These are phyloP conservation scores for Dryococelus australis DNA, from an alignment of 2,888 invertebrate genomes.

Conservation along the genomic window DNA sequence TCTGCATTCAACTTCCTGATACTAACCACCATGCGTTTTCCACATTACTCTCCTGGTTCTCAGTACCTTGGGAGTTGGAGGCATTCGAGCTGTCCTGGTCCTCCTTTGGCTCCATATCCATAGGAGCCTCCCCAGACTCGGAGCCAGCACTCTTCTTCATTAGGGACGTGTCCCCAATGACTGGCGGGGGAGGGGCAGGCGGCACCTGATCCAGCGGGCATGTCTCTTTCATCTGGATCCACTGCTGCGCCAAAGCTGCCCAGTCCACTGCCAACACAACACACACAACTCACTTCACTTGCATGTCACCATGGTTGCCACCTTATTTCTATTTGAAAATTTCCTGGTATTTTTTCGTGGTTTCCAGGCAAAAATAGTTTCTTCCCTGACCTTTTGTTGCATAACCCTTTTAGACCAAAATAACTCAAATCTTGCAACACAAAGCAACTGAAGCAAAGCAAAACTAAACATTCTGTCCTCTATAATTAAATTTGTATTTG, in stretches of 20 bases:
- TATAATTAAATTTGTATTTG: too few species aligned
- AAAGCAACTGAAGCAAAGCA: too few species aligned
- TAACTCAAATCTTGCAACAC: too few species aligned
- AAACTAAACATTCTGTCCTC: too few species aligned
- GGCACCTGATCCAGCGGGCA: conserved; percentile 65
- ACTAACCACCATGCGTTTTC: too few species aligned
- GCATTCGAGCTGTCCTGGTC: conserved; percentile 55
- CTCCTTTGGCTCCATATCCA: conserved; percentile 83
- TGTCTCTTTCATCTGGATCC: conserved; percentile 95
- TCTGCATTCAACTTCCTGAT: too few species aligned
- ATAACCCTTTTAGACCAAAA: too few species aligned
- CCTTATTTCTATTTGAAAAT: neutral
- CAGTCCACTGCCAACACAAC: conserved; percentile 77
- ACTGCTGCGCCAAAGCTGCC: conserved; percentile 96
- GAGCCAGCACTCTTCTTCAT: conserved; percentile 56
- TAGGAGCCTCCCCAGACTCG: conserved; percentile 85
- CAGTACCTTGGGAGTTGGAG: conserved; percentile 48
- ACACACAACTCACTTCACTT: neutral
- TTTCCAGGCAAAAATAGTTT: too few species aligned
- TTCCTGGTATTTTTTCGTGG: too few species aligned
- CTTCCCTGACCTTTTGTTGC: too few species aligned
- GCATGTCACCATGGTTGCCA: neutral
- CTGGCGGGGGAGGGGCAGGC: conserved; percentile 68
- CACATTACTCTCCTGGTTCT: too few species aligned
- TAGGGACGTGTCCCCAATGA: conserved; percentile 50